Base-by-base conservation (phyloP, 1,140 invertebrate species). In the Ceratina calcarata region DNA sequence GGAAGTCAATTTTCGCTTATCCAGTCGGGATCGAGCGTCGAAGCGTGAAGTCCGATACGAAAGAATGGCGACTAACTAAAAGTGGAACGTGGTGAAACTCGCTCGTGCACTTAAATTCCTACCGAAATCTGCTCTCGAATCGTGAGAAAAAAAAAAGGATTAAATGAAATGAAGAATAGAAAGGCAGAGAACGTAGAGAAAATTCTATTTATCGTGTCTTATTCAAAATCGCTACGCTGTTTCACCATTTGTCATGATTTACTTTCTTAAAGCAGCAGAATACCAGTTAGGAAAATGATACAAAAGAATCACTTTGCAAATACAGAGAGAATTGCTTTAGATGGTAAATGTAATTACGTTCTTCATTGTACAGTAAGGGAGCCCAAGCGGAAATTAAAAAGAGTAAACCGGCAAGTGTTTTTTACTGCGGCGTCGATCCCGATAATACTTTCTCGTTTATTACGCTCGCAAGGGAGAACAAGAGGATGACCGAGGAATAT, bases 1-100 rank as follows among this genome's bases (percentile, higher is more conserved):
- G 8, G 66, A 70, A 62, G 75, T 69, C 57, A 61, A 77, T 77
- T 77, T 45, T 37, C 57, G 75, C 60, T 77, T 69, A 69, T 77
- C 75, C 37, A 45, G 45, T 2, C n/a, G 20, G 2, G 49, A n/a
- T 51, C 15, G 32, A 12, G 62, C 53, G 73, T 67, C 18, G 53
- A 24, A 67, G 53, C 73, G 64, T 67, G 4, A 76, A 76, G 0
- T 6, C 64, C 32, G 64, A 67, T 76, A 76, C 20, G 53, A 76
- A 76, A 76, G 73, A 76, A 67, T 49, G 53, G 58, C 64, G 12
- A 49, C 62, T 45, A 57, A 10, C 60, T 16, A 22, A 58, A 57
- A 58, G 66, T 27, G 20, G 37, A 45, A 49, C 51, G 51, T 18
- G 53, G 1, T n/a, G 32, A 27, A 37, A 70, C 55, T 12, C 57